These are phyloP conservation scores for Myopa tessellatipennis DNA, from an alignment of 2,888 invertebrate species.

Conservation along the genomic window DNA sequence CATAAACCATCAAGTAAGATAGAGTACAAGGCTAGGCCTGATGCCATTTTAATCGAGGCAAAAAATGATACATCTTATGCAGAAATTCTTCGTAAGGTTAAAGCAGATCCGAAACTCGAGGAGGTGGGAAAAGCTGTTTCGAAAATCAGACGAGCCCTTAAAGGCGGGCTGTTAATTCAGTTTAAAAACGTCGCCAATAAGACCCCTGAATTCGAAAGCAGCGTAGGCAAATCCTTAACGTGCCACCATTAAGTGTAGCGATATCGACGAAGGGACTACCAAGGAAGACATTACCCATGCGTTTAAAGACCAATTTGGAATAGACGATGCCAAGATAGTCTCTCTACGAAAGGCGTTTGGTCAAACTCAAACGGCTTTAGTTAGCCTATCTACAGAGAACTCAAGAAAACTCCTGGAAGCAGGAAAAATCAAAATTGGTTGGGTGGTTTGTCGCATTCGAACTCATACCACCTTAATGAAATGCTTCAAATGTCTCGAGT, in stretches of 20 bases:
- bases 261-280: neutral
- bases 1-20: too few relatives aligned
- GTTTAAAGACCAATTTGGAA: neutral
- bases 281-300: neutral
- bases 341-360: neutral
- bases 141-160: neutral
- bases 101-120: too few relatives aligned
- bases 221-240: neutral
- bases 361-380: neutral
- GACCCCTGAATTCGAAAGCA: neutral
- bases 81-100: too few relatives aligned
- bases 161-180: neutral
- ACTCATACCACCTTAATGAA: too few relatives aligned
- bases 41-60: too few relatives aligned
- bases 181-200: neutral
- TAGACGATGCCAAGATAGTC: neutral
- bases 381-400: neutral
- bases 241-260: neutral
- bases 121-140: too few relatives aligned
- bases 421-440: conserved; percentile 1
- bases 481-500: too few relatives aligned
- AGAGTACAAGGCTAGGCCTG: too few relatives aligned
- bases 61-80: too few relatives aligned
- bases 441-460: neutral
- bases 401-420: neutral